Conservation (phyloP, 2,113 vertebrate genomes). For the Catharus bicknelli region DNA sequence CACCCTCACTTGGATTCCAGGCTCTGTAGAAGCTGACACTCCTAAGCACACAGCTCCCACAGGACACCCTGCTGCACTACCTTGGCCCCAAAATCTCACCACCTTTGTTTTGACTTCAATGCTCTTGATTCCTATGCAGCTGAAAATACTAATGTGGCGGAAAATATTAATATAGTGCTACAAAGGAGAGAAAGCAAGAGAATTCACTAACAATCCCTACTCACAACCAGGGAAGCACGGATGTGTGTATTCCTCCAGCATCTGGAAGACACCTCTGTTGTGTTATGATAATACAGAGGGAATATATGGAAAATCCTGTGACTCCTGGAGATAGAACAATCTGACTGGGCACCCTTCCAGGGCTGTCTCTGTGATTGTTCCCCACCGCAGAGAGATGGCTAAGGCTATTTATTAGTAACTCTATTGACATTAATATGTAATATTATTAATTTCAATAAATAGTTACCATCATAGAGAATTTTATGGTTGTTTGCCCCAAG, state of each 20-base stretch:
- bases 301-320: not conserved
- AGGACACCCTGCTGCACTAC: accelerated
- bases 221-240: not conserved
- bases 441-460: not conserved
- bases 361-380: not conserved
- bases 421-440: not conserved
- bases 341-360: not conserved
- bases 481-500: not conserved
- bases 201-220: not conserved
- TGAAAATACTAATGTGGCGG: not conserved
- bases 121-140: not conserved
- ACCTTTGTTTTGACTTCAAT: not conserved
- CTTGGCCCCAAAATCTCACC: not conserved
- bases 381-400: not conserved
- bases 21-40: not conserved
- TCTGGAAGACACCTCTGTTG: not conserved
- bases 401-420: not conserved
- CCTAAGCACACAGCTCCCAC: not conserved
- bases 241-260: not conserved
- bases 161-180: not conserved
- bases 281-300: not conserved
- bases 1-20: accelerated
- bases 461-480: not conserved
- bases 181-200: not conserved
- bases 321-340: not conserved